These are phyloP conservation scores for Leguminivora glycinivorella DNA, from an alignment of 1,140 invertebrate species.

Conservation along the genomic window DNA sequence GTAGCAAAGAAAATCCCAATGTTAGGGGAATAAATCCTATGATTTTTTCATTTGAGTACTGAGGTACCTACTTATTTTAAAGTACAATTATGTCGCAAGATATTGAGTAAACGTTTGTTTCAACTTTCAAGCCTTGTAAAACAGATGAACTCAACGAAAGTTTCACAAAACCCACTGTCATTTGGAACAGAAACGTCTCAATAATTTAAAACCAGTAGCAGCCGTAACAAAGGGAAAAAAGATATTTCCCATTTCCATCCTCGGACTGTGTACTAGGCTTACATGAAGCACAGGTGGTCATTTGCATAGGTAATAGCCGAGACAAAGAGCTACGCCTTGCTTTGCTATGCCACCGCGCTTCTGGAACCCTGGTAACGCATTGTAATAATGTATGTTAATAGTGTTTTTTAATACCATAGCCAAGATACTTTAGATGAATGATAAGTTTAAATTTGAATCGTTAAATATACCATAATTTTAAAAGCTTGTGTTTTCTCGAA, in stretches of 20 bases:
- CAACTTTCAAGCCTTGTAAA: background rate
- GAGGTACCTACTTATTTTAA: background rate
- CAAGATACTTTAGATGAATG: conserved; percentile 15
- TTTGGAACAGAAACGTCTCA: conserved; percentile 23
- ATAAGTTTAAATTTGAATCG: conserved; percentile 10
- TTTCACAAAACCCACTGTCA: conserved; percentile 27
- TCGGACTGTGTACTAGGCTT: conserved; percentile 62
- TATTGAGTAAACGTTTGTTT: too few species aligned
- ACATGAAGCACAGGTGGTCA: conserved; percentile 69
- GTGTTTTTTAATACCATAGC: conserved; percentile 19
- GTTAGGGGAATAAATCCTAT: too few species aligned
- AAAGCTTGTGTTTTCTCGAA: conserved; percentile 44
- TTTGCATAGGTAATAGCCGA: conserved; percentile 68
- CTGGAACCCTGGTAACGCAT: conserved; percentile 60
- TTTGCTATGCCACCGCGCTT: conserved; percentile 46
- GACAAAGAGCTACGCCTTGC: conserved; percentile 59
- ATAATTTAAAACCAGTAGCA: conserved; percentile 40
- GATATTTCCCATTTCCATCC: conserved; percentile 62
- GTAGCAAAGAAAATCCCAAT: too few species aligned
- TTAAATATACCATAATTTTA: conserved; percentile 13
- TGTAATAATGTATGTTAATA: conserved; percentile 46
- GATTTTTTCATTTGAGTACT: too few species aligned
- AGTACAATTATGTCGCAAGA: background rate
- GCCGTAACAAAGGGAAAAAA: conserved; percentile 50
- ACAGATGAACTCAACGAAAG: background rate